Conservation (phyloP, 2,113 vertebrate genomes). For the Paraplagusia blochii region DNA sequence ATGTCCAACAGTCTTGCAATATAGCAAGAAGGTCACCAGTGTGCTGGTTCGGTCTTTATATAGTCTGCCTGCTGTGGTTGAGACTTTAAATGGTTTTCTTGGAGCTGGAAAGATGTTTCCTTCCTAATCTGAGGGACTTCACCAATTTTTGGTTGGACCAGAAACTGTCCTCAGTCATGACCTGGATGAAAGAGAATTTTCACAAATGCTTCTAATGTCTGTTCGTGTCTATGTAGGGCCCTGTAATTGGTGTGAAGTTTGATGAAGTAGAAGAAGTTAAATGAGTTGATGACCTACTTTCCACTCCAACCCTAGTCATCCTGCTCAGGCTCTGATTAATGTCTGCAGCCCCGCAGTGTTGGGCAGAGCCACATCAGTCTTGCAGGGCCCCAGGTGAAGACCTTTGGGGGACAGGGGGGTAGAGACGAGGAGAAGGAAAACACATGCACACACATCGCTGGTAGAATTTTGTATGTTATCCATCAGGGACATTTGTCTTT, state of each 20-base stretch:
- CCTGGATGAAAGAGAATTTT: too few relatives aligned
- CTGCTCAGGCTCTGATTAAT: constrained; percentile 46
- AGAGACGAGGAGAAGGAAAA: constrained; percentile 4
- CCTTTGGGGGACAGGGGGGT: constrained; percentile 7
- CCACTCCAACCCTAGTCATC: constrained; percentile 20
- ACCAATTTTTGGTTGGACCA: too few relatives aligned
- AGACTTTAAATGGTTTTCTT: too few relatives aligned
- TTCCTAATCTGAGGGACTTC: too few relatives aligned
- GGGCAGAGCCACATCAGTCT: constrained; percentile 18
- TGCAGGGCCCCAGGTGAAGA: constrained; percentile 44
- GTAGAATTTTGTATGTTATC: constrained; percentile 1
- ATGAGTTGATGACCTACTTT: constrained; percentile 8
- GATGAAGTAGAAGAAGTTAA: constrained; percentile 22
- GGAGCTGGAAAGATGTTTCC: too few relatives aligned
- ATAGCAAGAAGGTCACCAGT: too few relatives aligned
- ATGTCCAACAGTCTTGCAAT: too few relatives aligned
- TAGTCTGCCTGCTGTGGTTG: too few relatives aligned
- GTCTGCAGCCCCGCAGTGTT: constrained; percentile 17
- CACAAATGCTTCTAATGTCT: too few relatives aligned
- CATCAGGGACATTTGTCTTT: constrained; percentile 12
- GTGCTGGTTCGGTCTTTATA: too few relatives aligned
- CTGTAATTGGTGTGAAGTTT: constrained; percentile 5
- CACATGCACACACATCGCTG: not conserved
- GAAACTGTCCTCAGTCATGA: too few relatives aligned
- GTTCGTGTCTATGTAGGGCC: too few relatives aligned